Percentiles rank a stretch among this genome's conserved stretches.
phyloP scores from a whole-genome alignment of 2,797 vertebrate genomes.

The Eidolon dupreanum region DNA sequence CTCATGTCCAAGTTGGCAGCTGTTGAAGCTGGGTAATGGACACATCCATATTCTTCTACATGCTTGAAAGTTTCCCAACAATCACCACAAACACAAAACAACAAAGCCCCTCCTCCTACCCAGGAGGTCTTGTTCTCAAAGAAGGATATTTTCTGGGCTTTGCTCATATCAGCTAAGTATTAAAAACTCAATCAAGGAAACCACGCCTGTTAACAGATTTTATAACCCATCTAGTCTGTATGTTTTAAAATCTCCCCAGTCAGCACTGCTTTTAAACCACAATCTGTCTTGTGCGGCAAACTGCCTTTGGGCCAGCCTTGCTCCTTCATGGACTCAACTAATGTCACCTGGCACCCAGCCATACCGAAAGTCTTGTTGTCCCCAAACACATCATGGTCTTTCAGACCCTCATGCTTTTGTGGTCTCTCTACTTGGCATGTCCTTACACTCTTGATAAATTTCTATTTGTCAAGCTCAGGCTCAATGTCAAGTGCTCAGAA shows the following conservation, averaged over 20 bases:
- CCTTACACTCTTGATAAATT: neutral
- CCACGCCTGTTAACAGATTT: neutral
- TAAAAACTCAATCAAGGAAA: neutral
- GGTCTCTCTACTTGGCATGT: neutral
- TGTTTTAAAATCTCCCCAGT: neutral
- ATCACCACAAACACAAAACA: neutral
- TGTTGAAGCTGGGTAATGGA: too few relatives aligned
- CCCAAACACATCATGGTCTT: neutral
- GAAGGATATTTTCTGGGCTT: neutral
- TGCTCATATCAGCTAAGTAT: neutral
- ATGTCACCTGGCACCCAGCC: neutral
- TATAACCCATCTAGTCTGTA: neutral
- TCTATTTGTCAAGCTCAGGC: neutral
- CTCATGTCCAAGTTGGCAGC: neutral
- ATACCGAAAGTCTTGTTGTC: accelerated
- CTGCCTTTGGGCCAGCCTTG: neutral
- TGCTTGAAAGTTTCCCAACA: neutral
- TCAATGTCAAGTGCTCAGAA: neutral
- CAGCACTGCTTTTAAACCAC: neutral
- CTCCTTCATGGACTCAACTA: neutral
- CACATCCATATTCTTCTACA: neutral
- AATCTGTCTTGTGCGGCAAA: neutral
- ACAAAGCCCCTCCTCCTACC: neutral
- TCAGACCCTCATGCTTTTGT: neutral
- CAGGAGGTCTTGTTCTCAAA: neutral